Base-by-base conservation (phyloP, 2,113 vertebrate genomes). In the Sinocyclocheilus maitianheensis region DNA sequence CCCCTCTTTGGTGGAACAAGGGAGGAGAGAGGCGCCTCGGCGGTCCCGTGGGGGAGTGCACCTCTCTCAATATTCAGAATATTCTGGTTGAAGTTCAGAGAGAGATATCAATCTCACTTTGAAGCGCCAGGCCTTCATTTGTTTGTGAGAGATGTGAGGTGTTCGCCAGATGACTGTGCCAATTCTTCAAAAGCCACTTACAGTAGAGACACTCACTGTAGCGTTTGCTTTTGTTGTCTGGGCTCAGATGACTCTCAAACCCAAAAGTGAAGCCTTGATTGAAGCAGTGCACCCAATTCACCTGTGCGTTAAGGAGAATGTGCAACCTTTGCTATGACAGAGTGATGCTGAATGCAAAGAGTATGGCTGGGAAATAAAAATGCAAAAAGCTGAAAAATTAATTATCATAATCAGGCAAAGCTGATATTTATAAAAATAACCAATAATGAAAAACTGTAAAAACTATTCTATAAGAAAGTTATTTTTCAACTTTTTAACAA, bases 31-130 rank as follows among this genome's bases (percentile, higher is more conserved):
- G 91, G 88, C 86, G 88, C 91, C 86, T 91, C 74, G 78, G 81
- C 87, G 83, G 90, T 92, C 92, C 95, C 92, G 91, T 77, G 85
- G 95, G 95, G 91, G 88, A 90, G 84, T 90, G 91, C 92, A 95
- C 89, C 93, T 93, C 93, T 92, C 92, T 96, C 94, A 94, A 95
- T 96, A 97, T 97, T 96, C 95, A 95, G 92, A 96, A 95, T 95
- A 94, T 91, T 94, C 94, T 92, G 93, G 92, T 93, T 95, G 94
- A 96, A 96, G 93, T 94, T 94, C 93, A 94, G 93, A 94, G 94
- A 94, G 94, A 95, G 94, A 94, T 96, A 97, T 97, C 96, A 96
- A 96, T 97, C 96, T 97, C 96, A 96, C 96, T 97, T 96, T 96
- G 94, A 94, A 92, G 90, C 92, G 90, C 83, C 89, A 88, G 89